phyloP scores from a whole-genome alignment of 2,888 invertebrate genomes.

The Erebia aethiops region DNA sequence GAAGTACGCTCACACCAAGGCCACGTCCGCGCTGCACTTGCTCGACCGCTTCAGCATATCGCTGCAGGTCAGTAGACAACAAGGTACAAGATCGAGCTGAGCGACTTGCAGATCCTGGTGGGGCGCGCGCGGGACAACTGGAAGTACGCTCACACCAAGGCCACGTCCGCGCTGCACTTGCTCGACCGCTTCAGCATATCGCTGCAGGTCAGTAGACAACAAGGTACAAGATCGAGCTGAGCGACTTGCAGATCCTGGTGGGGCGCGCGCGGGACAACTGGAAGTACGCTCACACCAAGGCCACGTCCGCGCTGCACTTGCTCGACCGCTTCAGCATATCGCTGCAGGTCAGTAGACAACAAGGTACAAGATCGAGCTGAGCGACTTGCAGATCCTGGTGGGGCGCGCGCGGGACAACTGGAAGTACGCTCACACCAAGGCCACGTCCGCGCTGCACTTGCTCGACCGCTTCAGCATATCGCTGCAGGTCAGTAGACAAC shows the following conservation, averaged over 20 bases:
- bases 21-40: conserved; percentile 92
- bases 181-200: conserved; percentile 90
- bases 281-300: conserved; percentile 93
- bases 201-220: conserved; percentile 72
- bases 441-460: conserved; percentile 92
- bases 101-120: conserved; percentile 93
- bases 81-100: too few species aligned
- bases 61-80: conserved; percentile 72
- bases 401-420: conserved; percentile 95
- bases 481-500: conserved; percentile 72
- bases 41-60: conserved; percentile 90
- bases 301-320: conserved; percentile 92
- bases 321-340: conserved; percentile 90
- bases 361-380: too few species aligned
- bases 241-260: conserved; percentile 93
- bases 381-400: conserved; percentile 93
- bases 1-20: conserved; percentile 93
- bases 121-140: conserved; percentile 95
- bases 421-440: conserved; percentile 93
- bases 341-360: conserved; percentile 72
- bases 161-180: conserved; percentile 92
- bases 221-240: too few species aligned
- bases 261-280: conserved; percentile 95
- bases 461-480: conserved; percentile 90
- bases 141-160: conserved; percentile 93